Base-by-base conservation (phyloP, 2,797 vertebrate species). In the Mycteria americana region DNA sequence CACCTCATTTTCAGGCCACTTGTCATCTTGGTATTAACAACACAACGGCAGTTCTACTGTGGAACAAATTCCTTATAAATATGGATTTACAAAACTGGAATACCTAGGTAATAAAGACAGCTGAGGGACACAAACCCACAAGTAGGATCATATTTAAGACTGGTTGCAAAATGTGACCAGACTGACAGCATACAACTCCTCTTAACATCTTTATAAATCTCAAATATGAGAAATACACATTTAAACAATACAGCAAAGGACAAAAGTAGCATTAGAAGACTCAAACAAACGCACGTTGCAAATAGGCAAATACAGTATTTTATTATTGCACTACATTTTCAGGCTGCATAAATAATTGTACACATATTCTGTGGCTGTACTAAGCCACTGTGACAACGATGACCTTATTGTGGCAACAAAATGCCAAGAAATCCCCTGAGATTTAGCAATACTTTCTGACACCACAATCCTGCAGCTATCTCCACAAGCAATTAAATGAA, bases 321-420 rank as follows among this genome's bases (percentile, higher is more conserved):
- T 97, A 96, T 95, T 95, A 93, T 46, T 82, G 88, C 75, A 53
- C 33, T 80, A 74, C 69, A 85, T 90, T 93, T 91, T 74, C 78
- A 96, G 80, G 59, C 63, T 74, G 67, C 48, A 80, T 88, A 81
- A 92, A 35, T 90, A 93, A 89, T 51, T 80, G 60, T 69, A 89
- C 87, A 73, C 86, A 37, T 21, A 94, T n/a, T 70, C 78, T 63
- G 83, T 78, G 67, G 56, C 73, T 88, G 64, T 81, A 70, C 89
- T 96, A 95, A 97, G 80, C 68, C 72, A 92, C 39, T 85, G 60
- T 88, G 95, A 97, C 96, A 97, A 91, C 89, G 51, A 48, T 91
- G 96, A 95, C 93, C 96, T 94, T 93, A 97, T 78, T 94, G 86
- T 96, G 95, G 89, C 95, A 97, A 96, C 88, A 96, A 93, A 96